Conservation (phyloP, 1,140 invertebrate species). For the Meteorus sp. region DNA sequence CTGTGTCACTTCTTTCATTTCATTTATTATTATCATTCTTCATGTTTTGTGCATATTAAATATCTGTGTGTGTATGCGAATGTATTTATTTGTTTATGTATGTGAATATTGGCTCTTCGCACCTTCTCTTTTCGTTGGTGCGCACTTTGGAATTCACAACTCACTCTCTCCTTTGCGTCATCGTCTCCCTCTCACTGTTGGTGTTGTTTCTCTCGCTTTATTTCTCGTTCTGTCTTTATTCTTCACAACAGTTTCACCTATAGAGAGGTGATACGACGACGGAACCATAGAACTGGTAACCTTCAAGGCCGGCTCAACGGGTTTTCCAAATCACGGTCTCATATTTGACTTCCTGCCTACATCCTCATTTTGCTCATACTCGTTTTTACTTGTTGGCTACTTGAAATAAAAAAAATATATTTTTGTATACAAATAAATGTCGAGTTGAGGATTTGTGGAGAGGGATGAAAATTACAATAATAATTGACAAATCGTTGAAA, state of each 20-base stretch:
- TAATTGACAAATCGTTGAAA: too few species aligned
- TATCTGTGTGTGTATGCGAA: neutral
- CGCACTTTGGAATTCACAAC: constrained; percentile 15
- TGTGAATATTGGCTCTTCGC: constrained; percentile 1
- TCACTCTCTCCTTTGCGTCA: constrained; percentile 18
- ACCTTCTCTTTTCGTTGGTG: constrained; percentile 19
- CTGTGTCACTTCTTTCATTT: neutral
- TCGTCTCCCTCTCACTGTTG: constrained; percentile 28
- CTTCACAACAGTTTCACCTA: constrained; percentile 7
- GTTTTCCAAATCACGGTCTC: constrained; percentile 49
- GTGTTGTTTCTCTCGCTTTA: too few species aligned
- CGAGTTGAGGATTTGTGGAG: too few species aligned
- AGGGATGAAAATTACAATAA: too few species aligned
- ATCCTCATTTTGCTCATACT: constrained; percentile 35
- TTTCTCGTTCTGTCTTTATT: constrained; percentile 28
- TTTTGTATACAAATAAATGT: too few species aligned
- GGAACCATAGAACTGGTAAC: constrained; percentile 33
- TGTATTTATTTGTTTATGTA: neutral
- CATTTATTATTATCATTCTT: neutral
- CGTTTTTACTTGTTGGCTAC: too few species aligned
- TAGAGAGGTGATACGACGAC: neutral
- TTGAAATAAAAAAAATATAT: too few species aligned
- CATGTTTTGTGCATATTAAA: too few species aligned
- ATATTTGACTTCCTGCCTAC: constrained; percentile 44
- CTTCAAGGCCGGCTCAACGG: constrained; percentile 46